Percentiles rank a stretch among this genome's conserved stretches.
Conservation (phyloP, 2,797 vertebrate genomes). For the Sylvilagus floridanus region DNA sequence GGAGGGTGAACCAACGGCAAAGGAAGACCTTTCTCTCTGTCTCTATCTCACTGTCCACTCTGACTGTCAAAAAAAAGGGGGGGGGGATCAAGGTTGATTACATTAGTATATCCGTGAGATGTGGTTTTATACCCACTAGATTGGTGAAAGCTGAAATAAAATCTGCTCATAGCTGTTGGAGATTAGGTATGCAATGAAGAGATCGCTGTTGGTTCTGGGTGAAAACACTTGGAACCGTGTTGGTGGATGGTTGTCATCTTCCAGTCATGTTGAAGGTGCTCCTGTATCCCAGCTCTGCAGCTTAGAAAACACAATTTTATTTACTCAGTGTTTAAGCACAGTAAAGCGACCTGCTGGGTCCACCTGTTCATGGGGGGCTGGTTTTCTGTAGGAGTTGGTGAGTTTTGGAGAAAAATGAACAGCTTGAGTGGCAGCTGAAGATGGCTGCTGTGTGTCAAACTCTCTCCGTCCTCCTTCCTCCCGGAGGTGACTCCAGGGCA, state of each 20-base stretch:
- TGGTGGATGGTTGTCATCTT: neutral
- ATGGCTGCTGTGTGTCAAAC: neutral
- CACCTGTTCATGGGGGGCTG: neutral
- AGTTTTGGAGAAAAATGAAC: constrained; percentile 15
- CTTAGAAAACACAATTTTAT: neutral
- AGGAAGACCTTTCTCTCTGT: no score
- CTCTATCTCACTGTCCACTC: no score
- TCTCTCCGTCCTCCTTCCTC: neutral
- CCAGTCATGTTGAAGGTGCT: neutral
- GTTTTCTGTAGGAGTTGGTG: neutral
- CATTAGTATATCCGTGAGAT: neutral
- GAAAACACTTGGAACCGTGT: neutral
- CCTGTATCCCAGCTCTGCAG: neutral
- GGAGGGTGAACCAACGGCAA: no score
- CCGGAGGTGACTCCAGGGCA: neutral
- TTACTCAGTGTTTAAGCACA: neutral
- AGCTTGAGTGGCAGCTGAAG: constrained; percentile 14
- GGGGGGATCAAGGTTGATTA: neutral
- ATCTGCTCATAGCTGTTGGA: neutral
- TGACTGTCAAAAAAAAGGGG: neutral
- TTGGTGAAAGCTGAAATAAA: neutral
- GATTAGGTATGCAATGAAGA: neutral
- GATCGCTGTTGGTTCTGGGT: no score
- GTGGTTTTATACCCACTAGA: neutral
- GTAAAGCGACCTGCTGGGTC: neutral